Evolutionary conservation across 1,140 invertebrate species (phyloP), one percentile per base, ranked within the genome.

Genomic region (Pteromalus puparum): DNA sequence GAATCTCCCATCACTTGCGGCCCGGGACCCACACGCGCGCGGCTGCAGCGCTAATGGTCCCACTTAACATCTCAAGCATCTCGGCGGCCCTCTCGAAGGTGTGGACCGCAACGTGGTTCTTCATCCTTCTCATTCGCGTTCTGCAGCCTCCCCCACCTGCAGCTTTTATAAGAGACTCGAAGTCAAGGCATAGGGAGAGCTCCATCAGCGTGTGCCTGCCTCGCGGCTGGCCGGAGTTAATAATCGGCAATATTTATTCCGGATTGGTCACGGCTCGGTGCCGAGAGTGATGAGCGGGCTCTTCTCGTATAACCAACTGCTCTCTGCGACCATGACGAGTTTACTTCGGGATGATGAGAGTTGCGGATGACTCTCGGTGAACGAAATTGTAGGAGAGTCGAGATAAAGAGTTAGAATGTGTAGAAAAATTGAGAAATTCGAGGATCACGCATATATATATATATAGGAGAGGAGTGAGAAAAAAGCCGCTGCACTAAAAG

Each of bases 231-330:
- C 83, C 80, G 87, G 68, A 84, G 89, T 93, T 93, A 93, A 93
- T 92, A 93, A 93, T 92, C 92, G 92, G 87, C 89, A 92, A 93
- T 92, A 93, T 92, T 92, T 92, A 92, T 93, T 92, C 88, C 92
- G 88, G 87, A 92, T 93, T 92, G 90, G 92, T 92, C 91, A 93
- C 90, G 92, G 91, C 91, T 92, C 89, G 90, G 89, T 90, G 80
- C 82, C 86, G 85, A 91, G 90, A 91, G 86, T 90, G 90, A 92
- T 92, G 90, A 91, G 90, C 86, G 90, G 87, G 87, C 21, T 61
- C 53, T 61, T 61, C 53, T 61, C 30, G 30, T 34, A 5, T 61
- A 61, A 18, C 53, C 82, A 85, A 72, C 85, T 34, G 30, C 30
- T 34, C 82, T 86, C 34, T 34, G 6, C 85, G 85, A 84, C 87